Base-by-base conservation (phyloP, 2,888 invertebrate genomes). In the Ectemnius lituratus region DNA sequence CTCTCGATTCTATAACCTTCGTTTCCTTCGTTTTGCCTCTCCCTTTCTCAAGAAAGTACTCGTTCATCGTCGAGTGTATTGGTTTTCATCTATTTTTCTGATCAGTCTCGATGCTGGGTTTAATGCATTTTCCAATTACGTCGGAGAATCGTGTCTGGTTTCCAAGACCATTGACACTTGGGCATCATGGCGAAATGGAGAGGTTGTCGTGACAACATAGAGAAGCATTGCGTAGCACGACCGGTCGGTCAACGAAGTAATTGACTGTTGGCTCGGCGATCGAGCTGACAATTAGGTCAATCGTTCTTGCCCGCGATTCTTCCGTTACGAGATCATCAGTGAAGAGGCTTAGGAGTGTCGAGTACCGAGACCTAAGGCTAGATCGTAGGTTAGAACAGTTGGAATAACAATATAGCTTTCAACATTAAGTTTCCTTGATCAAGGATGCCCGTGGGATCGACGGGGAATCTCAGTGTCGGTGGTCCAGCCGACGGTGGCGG, bases 181-280 rank as follows among this genome's bases (percentile, higher is more conserved):
- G 58, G 58, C 47, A 14, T 20, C 20, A 68, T 80, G 75, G 73
- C 28, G 71, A 80, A 80, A 73, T 75, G 75, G 27, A 23, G 23
- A 67, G 78, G 70, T 52, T 58, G 70, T 78, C 76, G 62, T 69
- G 76, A 75, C 70, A 37, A 37, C 8, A 80, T 58, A 66, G 67
- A 73, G 72, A 70, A 14, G 62, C 60, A 65, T 73, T 66, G 75
- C 61, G 23, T 75, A 37, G 63, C 64, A 52, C 66, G 58, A 58
- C 61, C 62, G 59, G 52, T 66, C 74, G 76, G 76, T 81, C 76
- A 81, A 76, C 70, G 73, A 75, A 81, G 81, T 76, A 79, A 61
- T 81, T 81, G 79, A 79, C 81, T 76, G 60, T 56, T 63, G 63
- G 62, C 75, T 61, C 58, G 37, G 47, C 45, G 28, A 59, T 49